Evolutionary conservation across 2,113 vertebrate genomes (phyloP), one percentile per base, ranked within the genome.

Genomic region (Corvus cornix): DNA sequence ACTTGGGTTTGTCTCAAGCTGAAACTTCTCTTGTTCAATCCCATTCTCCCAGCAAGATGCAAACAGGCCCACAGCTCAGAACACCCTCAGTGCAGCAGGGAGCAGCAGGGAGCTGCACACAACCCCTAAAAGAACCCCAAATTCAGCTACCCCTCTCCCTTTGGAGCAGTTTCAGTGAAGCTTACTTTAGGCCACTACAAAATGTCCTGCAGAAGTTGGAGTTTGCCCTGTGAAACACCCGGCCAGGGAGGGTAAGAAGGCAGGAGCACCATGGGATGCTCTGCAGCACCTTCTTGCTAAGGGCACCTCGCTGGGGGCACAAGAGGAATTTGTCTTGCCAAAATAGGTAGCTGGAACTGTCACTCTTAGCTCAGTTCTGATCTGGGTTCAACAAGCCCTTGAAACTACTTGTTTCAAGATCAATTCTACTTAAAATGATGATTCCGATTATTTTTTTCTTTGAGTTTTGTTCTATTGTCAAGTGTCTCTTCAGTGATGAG

Each of bases 221-320:
- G 19, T 64, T 56, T 58, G 49, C 33, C 37, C 41, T 23, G 10
- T 35, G 27, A 55, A 91, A 87, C 0, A 16, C 33, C 16, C 0
- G 0, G 56, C 4, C 74, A 51, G 18, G 22, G 16, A 85, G 11
- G 11, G 8, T 0, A 2, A 82, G 39, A 27, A 78, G 52, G 49
- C 8, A 17, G 11, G 30, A 49, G 14, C n/a, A 86, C 21, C 2
- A 2, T 0, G 0, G 28, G 37, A 67, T 63, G 60, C 22, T 78
- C 64, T 58, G 59, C 37, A 84, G 64, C 31, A 73, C 11, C 30
- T 83, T 72, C 67, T 49, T 24, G 39, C 62, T 26, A 21, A 55
- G 13, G 21, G 39, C 5, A 12, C 5, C 31, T 77, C 0, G 0
- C 21, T 12, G 24, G 6, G 19, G 19, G 6, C 63, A 66, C 1